phyloP scores from a whole-genome alignment of 2,113 vertebrate genomes.

The Xenopus laevis region DNA sequence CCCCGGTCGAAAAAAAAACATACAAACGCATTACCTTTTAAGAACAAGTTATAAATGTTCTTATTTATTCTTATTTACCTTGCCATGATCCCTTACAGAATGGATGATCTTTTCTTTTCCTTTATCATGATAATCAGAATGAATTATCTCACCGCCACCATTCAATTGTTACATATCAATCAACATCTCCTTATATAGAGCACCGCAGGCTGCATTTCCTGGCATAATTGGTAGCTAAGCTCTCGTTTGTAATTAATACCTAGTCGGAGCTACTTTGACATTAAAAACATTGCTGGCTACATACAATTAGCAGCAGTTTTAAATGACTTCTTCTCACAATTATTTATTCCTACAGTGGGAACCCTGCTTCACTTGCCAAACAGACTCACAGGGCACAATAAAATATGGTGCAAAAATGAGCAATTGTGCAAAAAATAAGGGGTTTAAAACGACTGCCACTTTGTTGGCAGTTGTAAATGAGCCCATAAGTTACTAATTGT shows the following conservation, averaged over 20 bases:
- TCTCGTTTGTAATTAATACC: constrained; percentile 56
- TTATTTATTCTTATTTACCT: background rate
- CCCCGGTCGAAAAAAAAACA: background rate
- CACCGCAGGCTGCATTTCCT: constrained; percentile 48
- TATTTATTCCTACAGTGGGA: background rate
- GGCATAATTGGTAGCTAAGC: constrained; percentile 49
- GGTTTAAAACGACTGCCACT: no score
- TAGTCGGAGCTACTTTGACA: constrained; percentile 46
- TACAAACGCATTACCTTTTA: background rate
- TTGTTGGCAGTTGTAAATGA: no score
- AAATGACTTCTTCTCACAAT: background rate
- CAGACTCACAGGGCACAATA: no score
- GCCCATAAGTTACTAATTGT: no score
- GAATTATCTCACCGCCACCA: constrained; percentile 56
- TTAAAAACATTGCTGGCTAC: constrained; percentile 30
- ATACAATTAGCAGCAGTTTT: constrained; percentile 18
- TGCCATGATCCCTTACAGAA: constrained; percentile 14
- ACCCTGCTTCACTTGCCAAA: no score
- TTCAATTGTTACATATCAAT: constrained; percentile 56
- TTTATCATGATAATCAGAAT: constrained; percentile 10
- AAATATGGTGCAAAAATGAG: no score
- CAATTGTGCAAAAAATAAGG: no score
- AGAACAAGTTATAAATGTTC: background rate
- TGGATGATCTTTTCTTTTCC: constrained; percentile 24
- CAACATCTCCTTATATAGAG: constrained; percentile 54